These are phyloP conservation scores for Helostoma temminkii DNA, from an alignment of 2,797 vertebrate genomes.

Conservation along the genomic window DNA sequence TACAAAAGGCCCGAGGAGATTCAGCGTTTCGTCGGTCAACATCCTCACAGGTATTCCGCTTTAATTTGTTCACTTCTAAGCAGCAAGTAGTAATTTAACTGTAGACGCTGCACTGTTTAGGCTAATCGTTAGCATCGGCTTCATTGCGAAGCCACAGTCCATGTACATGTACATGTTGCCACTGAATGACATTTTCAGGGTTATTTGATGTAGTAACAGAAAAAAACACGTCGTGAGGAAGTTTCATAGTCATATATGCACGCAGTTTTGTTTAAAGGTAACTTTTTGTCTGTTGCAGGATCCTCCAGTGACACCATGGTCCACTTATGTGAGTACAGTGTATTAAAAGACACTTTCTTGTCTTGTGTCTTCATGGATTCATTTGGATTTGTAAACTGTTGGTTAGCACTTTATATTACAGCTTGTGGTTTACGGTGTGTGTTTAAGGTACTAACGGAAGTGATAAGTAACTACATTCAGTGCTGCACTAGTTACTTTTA, in stretches of 20 bases:
- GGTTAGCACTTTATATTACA: not conserved
- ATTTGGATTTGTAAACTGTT: not conserved
- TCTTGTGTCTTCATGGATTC: not conserved
- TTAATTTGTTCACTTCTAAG: fast-evolving
- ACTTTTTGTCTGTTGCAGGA: constrained; percentile 57
- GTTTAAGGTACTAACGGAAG: not conserved
- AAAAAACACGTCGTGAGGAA: not conserved
- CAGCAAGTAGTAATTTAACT: not conserved
- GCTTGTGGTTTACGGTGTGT: not conserved
- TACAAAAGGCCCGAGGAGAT: not conserved
- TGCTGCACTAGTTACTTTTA: too few relatives aligned
- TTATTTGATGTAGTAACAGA: not conserved
- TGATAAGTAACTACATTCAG: too few relatives aligned
- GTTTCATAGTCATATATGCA: not conserved
- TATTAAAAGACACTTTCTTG: not conserved
- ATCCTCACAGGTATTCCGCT: constrained; percentile 41
- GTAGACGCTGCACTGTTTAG: not conserved
- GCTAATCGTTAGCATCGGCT: constrained; percentile 33
- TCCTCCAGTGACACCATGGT: constrained; percentile 76
- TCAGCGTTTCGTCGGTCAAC: not conserved
- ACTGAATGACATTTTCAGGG: not conserved
- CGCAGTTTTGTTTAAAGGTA: not conserved
- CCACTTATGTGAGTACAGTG: constrained; percentile 82
- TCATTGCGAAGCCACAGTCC: too few relatives aligned
- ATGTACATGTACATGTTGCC: too few relatives aligned